A percentile compares a stretch with the other conserved stretches of the same genome.
Conservation (phyloP, 1,140 invertebrate species). For the Drosophila ficusphila region DNA sequence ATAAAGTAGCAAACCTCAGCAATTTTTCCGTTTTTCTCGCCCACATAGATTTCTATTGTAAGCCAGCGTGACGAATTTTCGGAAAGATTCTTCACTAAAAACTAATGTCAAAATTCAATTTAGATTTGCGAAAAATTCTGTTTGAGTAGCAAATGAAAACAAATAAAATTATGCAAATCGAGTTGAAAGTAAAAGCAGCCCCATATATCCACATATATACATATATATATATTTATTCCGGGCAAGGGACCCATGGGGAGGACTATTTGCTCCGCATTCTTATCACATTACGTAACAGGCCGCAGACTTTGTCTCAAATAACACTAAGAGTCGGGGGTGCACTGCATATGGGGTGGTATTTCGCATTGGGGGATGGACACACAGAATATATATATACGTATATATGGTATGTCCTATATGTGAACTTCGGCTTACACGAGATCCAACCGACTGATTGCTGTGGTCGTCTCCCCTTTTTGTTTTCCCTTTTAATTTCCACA, state of each 20-base stretch:
- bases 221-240: neutral
- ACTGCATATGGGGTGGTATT: conserved; percentile 24
- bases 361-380: conserved; percentile 3
- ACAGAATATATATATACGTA: neutral
- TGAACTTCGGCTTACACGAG: conserved; percentile 28
- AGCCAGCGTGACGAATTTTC: conserved; percentile 54
- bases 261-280: conserved; percentile 48
- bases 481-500: conserved; percentile 59
- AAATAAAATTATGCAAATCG: conserved; percentile 76
- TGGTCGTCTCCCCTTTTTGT: conserved; percentile 42
- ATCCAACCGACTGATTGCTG: conserved; percentile 53
- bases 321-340: conserved; percentile 17
- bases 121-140: conserved; percentile 45
- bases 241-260: conserved; percentile 16
- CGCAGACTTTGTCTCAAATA: conserved; percentile 75
- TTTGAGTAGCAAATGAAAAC: conserved; percentile 63
- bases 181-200: conserved; percentile 34
- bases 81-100: neutral
- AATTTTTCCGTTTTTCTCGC: conserved; percentile 58
- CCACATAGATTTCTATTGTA: conserved; percentile 21
- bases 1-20: conserved; percentile 52
- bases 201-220: conserved; percentile 6
- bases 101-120: conserved; percentile 81
- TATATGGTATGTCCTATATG: conserved; percentile 25
- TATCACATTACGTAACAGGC: conserved; percentile 80